phyloP scores from a whole-genome alignment of 2,888 invertebrate species.

The Muschampia plurimacula region DNA sequence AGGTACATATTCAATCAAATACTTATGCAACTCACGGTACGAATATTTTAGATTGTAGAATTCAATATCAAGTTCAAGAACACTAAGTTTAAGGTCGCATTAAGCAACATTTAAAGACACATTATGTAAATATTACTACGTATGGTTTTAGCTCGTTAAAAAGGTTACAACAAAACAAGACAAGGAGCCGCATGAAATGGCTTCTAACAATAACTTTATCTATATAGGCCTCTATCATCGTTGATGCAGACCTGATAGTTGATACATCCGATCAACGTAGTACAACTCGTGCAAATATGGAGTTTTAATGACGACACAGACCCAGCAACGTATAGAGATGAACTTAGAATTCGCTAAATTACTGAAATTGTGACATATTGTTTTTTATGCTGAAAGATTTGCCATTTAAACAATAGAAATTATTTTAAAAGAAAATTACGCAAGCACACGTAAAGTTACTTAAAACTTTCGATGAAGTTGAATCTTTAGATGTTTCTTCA shows the following conservation, averaged over 20 bases:
- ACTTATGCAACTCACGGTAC: background rate
- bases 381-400: background rate
- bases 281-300: slow-evolving; percentile 63
- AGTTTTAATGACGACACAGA: slow-evolving; percentile 61
- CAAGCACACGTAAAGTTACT: too few relatives aligned
- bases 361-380: background rate
- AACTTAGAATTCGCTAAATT: too few relatives aligned
- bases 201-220: background rate
- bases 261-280: slow-evolving; percentile 43
- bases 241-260: too few relatives aligned
- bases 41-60: slow-evolving; percentile 4
- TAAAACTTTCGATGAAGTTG: too few relatives aligned
- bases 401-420: too few relatives aligned
- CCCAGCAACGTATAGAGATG: slow-evolving; percentile 48
- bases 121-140: background rate
- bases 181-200: background rate
- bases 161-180: background rate
- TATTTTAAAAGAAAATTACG: too few relatives aligned
- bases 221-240: background rate
- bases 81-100: slow-evolving; percentile 6
- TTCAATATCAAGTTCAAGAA: slow-evolving; percentile 17
- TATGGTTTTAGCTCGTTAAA: background rate
- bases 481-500: too few relatives aligned
- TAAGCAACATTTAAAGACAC: background rate
- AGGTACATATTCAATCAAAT: background rate